phyloP scores from a whole-genome alignment of 2,113 vertebrate genomes.

The Spheniscus mendiculus region DNA sequence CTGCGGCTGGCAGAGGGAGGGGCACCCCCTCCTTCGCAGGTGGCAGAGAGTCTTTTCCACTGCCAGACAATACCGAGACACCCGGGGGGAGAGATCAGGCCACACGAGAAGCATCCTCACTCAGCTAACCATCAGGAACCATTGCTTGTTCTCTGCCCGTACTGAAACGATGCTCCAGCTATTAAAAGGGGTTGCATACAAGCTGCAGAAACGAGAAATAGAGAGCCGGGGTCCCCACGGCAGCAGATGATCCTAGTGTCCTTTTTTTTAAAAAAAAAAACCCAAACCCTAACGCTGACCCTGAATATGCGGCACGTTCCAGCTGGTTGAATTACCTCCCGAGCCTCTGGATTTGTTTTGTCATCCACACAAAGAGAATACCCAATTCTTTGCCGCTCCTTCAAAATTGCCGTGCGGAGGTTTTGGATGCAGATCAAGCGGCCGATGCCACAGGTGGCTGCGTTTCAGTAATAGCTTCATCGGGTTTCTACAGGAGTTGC shows the following conservation, averaged over 20 bases:
- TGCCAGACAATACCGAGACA: accelerated
- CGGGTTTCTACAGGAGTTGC: neutral
- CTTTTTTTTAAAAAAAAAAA: no score
- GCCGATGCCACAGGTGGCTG: neutral
- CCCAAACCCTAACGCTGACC: neutral
- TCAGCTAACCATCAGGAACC: neutral
- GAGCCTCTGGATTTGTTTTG: neutral
- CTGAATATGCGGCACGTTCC: neutral
- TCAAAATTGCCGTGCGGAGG: neutral
- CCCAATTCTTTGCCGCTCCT: neutral
- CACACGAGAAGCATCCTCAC: neutral
- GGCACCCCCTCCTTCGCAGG: neutral
- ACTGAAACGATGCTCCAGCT: neutral
- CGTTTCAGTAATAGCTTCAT: neutral
- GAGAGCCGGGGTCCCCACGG: neutral
- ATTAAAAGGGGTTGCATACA: no score
- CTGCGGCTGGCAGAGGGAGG: neutral
- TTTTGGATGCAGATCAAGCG: neutral
- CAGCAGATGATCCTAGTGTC: neutral
- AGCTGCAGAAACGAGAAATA: neutral
- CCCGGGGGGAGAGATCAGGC: accelerated
- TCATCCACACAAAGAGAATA: neutral
- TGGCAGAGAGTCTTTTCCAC: neutral
- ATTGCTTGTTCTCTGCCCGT: neutral
- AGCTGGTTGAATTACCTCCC: neutral